A percentile compares a stretch with the other conserved stretches of the same genome.
Evolutionary conservation across 53 echinoderm and acorn worm genomes (phyloP).

Genomic region (Holothuria scabra): DNA sequence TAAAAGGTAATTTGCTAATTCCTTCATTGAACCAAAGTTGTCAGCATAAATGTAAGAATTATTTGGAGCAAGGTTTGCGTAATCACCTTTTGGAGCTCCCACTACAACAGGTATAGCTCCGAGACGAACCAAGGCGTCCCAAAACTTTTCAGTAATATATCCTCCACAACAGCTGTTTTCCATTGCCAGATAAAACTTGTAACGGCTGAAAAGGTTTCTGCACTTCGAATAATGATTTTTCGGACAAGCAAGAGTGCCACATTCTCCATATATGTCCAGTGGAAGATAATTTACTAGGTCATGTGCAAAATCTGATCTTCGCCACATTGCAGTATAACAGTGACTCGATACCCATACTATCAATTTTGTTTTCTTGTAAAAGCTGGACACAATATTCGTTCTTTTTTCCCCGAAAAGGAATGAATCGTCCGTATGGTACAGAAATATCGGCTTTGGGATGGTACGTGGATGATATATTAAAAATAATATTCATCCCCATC

Average conservation of each 20-base stretch:
- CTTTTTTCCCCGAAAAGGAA: background rate
- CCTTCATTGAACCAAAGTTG: slow-evolving; percentile 54
- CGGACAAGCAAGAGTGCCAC: slow-evolving; percentile 62
- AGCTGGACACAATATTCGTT: background rate
- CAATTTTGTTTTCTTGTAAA: slow-evolving; percentile 14
- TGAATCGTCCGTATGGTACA: background rate
- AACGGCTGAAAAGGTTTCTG: slow-evolving; percentile 29
- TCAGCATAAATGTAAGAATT: slow-evolving; percentile 67
- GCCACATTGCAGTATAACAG: slow-evolving; percentile 65
- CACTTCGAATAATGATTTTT: slow-evolving; percentile 51
- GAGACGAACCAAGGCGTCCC: slow-evolving; percentile 45
- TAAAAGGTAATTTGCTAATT: slow-evolving; percentile 52
- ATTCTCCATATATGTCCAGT: slow-evolving; percentile 61
- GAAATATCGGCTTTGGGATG: slow-evolving; percentile 15
- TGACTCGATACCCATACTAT: slow-evolving; percentile 70
- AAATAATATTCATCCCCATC: background rate
- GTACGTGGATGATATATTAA: background rate
- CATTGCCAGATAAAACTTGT: slow-evolving; percentile 64
- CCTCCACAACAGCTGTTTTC: slow-evolving; percentile 67
- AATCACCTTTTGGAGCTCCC: slow-evolving; percentile 55
- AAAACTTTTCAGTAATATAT: slow-evolving; percentile 65
- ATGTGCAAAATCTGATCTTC: slow-evolving; percentile 53
- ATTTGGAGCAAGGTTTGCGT: slow-evolving; percentile 52
- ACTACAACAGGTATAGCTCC: slow-evolving; percentile 65
- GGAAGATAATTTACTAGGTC: slow-evolving; percentile 38